phyloP scores from a whole-genome alignment of 2,888 invertebrate species.

The Augochlorella aurata region DNA sequence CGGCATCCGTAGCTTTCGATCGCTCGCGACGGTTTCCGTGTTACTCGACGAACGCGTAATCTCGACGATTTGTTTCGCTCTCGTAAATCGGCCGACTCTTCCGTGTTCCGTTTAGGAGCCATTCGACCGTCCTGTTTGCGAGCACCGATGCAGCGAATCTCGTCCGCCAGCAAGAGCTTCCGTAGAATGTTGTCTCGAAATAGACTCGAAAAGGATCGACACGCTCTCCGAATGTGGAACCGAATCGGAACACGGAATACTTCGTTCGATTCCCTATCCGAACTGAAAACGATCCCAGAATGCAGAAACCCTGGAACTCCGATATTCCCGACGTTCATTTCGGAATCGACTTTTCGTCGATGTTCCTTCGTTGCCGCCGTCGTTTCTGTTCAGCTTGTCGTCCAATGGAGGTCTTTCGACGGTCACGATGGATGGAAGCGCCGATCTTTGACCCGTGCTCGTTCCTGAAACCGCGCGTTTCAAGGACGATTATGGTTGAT shows the following conservation, averaged over 20 bases:
- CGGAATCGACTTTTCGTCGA: neutral
- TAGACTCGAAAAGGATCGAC: slow-evolving; percentile 40
- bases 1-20: no score
- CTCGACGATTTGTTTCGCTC: no score
- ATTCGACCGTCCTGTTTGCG: slow-evolving; percentile 28
- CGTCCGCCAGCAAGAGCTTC: slow-evolving; percentile 24
- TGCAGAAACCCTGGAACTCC: neutral
- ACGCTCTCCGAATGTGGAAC: slow-evolving; percentile 11
- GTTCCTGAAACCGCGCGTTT: slow-evolving; percentile 58
- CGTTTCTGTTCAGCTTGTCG: neutral
- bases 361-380: no score
- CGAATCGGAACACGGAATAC: neutral
- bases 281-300: neutral
- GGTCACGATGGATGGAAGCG: slow-evolving; percentile 8
- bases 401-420: neutral
- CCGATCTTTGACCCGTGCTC: slow-evolving; percentile 43
- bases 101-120: slow-evolving; percentile 28
- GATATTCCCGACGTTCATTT: neutral
- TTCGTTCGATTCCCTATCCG: neutral
- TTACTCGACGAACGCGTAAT: no score
- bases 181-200: slow-evolving; percentile 47
- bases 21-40: no score
- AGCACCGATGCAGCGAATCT: slow-evolving; percentile 13
- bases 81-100: slow-evolving; percentile 3
- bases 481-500: slow-evolving; percentile 70